phyloP scores from a whole-genome alignment of 2,888 invertebrate genomes.

The Mesorhabditis sp. region DNA sequence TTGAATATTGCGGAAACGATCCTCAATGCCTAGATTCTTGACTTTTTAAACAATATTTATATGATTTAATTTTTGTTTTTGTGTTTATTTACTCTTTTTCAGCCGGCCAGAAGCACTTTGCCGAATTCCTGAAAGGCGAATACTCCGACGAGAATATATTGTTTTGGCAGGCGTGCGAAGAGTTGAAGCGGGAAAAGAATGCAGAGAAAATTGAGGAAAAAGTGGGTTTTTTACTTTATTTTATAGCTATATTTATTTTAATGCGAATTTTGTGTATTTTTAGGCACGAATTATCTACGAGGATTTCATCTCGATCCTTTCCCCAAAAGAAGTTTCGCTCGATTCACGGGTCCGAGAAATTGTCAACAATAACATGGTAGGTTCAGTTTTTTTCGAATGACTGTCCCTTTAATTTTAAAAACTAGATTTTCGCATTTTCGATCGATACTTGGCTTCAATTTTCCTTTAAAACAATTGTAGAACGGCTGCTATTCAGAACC shows the following conservation, averaged over 20 bases:
- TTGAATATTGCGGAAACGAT: not conserved
- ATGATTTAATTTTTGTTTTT: not conserved
- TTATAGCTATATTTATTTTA: not conserved
- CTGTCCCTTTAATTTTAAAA: too few relatives aligned
- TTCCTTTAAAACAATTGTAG: not conserved
- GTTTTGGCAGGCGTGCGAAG: conserved; percentile 52
- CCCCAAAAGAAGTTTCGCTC: conserved; percentile 96
- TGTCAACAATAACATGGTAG: conserved; percentile 93
- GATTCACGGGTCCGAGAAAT: conserved; percentile 96
- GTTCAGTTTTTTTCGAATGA: conserved; percentile 15
- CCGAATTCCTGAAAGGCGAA: conserved; percentile 56
- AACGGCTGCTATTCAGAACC: not conserved
- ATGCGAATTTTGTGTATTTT: conserved; percentile 6
- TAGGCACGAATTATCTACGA: conserved; percentile 91
- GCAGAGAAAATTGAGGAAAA: conserved; percentile 91
- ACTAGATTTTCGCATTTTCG: not conserved
- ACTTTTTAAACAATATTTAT: not conserved
- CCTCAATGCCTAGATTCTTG: not conserved
- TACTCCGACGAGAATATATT: conserved; percentile 57
- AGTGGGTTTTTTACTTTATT: conserved; percentile 16
- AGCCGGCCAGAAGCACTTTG: conserved; percentile 61
- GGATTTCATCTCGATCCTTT: conserved; percentile 98
- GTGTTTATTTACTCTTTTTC: conserved; percentile 61
- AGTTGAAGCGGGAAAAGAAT: conserved; percentile 75
- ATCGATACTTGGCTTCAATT: not conserved